Percentiles rank a stretch among this genome's conserved stretches.
These are phyloP conservation scores for Nothoprocta perdicaria DNA, from an alignment of 2,113 vertebrate genomes.

Conservation along the genomic window DNA sequence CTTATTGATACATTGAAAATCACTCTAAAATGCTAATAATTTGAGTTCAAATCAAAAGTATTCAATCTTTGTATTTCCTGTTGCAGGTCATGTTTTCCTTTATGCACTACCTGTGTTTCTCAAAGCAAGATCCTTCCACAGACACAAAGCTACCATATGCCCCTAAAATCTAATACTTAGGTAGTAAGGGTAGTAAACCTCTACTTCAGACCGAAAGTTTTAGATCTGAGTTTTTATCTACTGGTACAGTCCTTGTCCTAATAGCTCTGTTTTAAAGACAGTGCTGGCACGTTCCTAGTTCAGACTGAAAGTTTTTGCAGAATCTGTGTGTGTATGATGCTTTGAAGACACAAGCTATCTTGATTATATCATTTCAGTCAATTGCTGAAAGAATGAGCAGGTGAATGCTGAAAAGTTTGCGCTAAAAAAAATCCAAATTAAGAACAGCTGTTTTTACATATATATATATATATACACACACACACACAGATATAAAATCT, in stretches of 20 bases:
- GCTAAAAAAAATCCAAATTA: not conserved
- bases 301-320: not conserved
- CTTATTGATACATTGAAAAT: not conserved
- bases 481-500: not conserved
- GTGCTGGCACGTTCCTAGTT: not conserved
- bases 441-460: not conserved
- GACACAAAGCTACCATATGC: not conserved
- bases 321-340: not conserved
- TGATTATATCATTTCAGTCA: slow-evolving; percentile 14
- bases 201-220: not conserved
- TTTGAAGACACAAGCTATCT: slow-evolving; percentile 10
- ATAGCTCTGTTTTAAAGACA: not conserved
- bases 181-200: not conserved
- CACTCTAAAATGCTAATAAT: not conserved
- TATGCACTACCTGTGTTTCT: not conserved
- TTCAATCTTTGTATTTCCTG: not conserved
- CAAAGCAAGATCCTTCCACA: not conserved
- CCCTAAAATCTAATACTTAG: not conserved
- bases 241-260: not conserved
- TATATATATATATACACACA: no score
- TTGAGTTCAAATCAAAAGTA: not conserved
- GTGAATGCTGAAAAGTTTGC: not conserved
- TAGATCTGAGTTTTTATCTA: not conserved
- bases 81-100: not conserved
- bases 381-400: slow-evolving; percentile 27